Base-by-base conservation (phyloP, 1,140 invertebrate species). In the Trichoplusia ni region DNA sequence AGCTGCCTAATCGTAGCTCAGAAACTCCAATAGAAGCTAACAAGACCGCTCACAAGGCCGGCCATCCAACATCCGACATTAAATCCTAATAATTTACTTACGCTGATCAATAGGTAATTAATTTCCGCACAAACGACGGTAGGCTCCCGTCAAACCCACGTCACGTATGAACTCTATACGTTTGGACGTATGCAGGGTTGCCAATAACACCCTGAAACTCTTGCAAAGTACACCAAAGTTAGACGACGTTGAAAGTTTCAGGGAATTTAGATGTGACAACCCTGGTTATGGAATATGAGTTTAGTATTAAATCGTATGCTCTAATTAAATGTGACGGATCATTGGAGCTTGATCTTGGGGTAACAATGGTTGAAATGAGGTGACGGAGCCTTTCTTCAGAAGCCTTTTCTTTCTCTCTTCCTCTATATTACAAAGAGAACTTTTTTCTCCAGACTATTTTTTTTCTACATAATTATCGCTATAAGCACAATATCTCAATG, bases 91-190 rank as follows among this genome's bases (percentile, higher is more conserved):
- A 49, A 49, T 47, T 47, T 47, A 21, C 11, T 47, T 49, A 31
- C 46, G 14, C 16, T 49, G 19, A 38, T 56, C 51, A 40, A 40
- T 29, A 56, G 51, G 35, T 56, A 56, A 56, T 56, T 56, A 40
- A 56, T 56, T 56, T 56, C 6, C 21, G 51, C 11, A 16, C 33
- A 56, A 37, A 56, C 33, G 40, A 37, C 13, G 9, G n/a, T 11
- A 4, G n/a, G 51, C 21, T 40, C 29, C 38, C 35, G 51, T 56
- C 51, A 56, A 21, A 56, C 51, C 51, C 51, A 13, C 8, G 11
- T 56, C 51, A 56, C 38, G 33, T 56, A 33, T 37, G 21, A 38
- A 56, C 35, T 38, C 47, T 2, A 38, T 40, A 29, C 35, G 51
- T 56, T 38, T 56, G 35, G 33, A 38, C 51, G 37, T 56, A 3